These are phyloP conservation scores for Gasterosteus aculeatus DNA, from an alignment of 2,113 vertebrate species.

Conservation along the genomic window DNA sequence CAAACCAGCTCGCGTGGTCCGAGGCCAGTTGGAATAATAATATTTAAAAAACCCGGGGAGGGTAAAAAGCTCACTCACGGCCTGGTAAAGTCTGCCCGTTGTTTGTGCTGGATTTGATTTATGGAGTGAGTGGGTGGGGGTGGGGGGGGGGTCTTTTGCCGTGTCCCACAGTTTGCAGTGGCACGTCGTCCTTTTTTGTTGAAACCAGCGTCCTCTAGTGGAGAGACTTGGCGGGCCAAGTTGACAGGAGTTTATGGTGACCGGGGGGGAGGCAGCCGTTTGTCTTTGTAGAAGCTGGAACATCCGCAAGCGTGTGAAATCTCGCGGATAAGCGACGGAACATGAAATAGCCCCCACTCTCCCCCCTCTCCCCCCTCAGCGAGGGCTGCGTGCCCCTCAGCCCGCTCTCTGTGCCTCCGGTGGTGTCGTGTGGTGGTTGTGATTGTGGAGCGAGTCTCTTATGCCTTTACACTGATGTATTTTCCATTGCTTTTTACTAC, in stretches of 20 bases:
- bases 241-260: conserved; percentile 61
- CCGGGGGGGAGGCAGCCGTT: conserved; percentile 6
- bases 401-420: conserved; percentile 60
- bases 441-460: conserved; percentile 74
- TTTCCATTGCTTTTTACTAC: conserved; percentile 80
- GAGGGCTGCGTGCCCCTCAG: conserved; percentile 31
- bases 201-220: conserved; percentile 77
- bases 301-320: background rate
- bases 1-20: conserved; percentile 26
- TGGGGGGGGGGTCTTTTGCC: conserved; percentile 57
- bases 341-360: background rate
- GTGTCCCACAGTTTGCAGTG: conserved; percentile 75
- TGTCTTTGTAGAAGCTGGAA: conserved; percentile 40
- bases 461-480: conserved; percentile 73
- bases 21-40: background rate
- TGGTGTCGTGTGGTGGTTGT: conserved; percentile 71
- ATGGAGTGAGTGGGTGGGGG: conserved; percentile 13
- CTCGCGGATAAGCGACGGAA: background rate
- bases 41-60: conserved; percentile 8
- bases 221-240: conserved; percentile 90
- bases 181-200: conserved; percentile 55
- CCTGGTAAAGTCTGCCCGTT: background rate
- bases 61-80: conserved; percentile 6
- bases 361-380: background rate
- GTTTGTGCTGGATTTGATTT: conserved; percentile 69